Evolutionary conservation across 2,797 vertebrate species (phyloP), one percentile per base, ranked within the genome.

Genomic region (Alectoris magna): DNA sequence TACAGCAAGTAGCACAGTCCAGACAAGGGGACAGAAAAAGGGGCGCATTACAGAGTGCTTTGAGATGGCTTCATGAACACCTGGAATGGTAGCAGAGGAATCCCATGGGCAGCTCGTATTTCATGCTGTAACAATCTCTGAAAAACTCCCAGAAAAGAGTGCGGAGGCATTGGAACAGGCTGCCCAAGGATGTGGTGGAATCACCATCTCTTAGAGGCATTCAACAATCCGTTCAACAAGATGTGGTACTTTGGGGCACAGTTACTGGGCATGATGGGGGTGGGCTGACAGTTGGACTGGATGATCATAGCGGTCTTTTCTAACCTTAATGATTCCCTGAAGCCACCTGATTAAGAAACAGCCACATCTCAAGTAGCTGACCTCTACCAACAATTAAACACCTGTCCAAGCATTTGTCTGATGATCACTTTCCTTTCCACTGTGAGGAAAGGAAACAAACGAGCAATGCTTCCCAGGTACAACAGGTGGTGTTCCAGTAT

Each of bases 1-100:
- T 14, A 27, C 1, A 43, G 55, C 53, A 81, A 80, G 46, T 1
- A 51, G 21, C 2, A 0, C 13, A 51, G 23, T 8, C 29, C 5
- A 3, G 23, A 55, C 18, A 10, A 91, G 14, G 6, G 6, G 41
- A 64, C 21, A 60, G 44, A 4, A 86, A 69, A 23, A 84, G 6
- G 2, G 17, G 3, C 10, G 10, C 13, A 2, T 31, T 53, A 19
- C 17, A 11, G 15, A 70, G 60, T 4, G 4, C 27, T 83, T 72
- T 27, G 41, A 17, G 55, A 62, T 13, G 79, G 39, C 38, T 68
- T 80, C 4, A 3, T 3, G 16, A 27, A 46, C 10, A 70, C 21
- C 3, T 10, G 31, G 41, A 31, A 48, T 41, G 26, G 39, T 69
- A 83, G 46, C 27, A 84, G n/a, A 10, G 26, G 8, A 83, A 66